These are phyloP conservation scores for Adineta ricciae DNA, from an alignment of 2,888 invertebrate genomes.

Conservation along the genomic window DNA sequence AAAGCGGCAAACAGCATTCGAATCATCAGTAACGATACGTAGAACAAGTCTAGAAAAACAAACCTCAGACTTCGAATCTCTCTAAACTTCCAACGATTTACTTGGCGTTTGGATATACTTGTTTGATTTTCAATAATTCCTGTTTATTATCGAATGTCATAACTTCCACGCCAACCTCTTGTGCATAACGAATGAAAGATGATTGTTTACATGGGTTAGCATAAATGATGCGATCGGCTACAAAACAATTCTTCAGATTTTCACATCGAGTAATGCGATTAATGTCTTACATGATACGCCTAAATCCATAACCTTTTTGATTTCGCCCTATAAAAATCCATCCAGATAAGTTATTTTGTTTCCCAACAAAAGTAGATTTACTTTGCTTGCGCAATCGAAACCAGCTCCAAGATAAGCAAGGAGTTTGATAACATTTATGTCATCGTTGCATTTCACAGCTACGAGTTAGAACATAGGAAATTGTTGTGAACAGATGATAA, in stretches of 20 bases:
- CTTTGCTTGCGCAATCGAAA: constrained; percentile 91
- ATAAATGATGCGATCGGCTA: constrained; percentile 72
- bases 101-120: constrained; percentile 67
- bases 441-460: constrained; percentile 90
- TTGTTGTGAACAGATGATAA: background rate
- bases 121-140: constrained; percentile 78
- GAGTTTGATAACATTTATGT: constrained; percentile 65
- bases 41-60: constrained; percentile 37
- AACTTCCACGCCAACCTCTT: constrained; percentile 62
- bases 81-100: constrained; percentile 34
- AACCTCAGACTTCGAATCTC: too few species aligned
- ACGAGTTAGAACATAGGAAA: background rate
- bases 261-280: background rate
- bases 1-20: constrained; percentile 55
- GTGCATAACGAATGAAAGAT: constrained; percentile 75
- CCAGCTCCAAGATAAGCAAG: constrained; percentile 76
- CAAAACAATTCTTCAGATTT: background rate
- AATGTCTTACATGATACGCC: constrained; percentile 56
- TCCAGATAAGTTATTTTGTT: background rate
- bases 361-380: background rate
- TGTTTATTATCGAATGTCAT: constrained; percentile 90
- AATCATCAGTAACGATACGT: constrained; percentile 55
- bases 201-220: constrained; percentile 89
- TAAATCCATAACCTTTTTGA: constrained; percentile 66
- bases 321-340: constrained; percentile 57